phyloP scores from a whole-genome alignment of 2,113 vertebrate genomes.

The Hydropotes inermis region DNA sequence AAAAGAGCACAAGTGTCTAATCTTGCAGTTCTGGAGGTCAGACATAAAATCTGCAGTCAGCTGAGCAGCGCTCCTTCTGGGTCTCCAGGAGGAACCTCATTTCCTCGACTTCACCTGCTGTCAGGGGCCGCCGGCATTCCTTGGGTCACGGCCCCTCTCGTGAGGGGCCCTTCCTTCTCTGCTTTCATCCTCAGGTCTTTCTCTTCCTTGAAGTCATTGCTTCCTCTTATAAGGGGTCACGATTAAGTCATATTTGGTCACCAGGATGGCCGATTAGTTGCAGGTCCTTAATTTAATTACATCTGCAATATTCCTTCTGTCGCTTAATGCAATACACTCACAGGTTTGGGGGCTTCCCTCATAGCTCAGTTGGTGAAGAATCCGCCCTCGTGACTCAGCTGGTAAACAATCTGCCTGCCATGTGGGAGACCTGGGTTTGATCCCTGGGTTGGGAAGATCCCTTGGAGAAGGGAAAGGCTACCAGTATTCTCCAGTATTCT shows the following conservation, averaged over 20 bases:
- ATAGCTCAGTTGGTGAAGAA: neutral
- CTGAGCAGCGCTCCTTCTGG: neutral
- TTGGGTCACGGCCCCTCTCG: neutral
- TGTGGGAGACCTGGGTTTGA: fast-evolving
- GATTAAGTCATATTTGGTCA: neutral
- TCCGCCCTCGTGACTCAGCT: neutral
- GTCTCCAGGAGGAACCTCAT: neutral
- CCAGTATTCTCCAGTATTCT: neutral
- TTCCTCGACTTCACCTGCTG: neutral
- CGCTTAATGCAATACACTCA: neutral
- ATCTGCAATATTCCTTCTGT: neutral
- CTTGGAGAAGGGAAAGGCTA: neutral
- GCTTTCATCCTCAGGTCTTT: neutral
- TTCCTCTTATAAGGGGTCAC: neutral
- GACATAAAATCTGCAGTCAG: neutral
- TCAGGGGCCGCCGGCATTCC: neutral
- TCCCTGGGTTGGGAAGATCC: neutral
- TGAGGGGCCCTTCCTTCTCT: neutral
- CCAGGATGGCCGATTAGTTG: neutral
- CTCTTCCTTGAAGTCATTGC: neutral
- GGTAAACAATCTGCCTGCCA: neutral
- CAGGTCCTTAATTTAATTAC: neutral
- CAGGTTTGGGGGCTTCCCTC: neutral
- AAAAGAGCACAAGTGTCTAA: neutral
- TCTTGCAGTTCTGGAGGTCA: neutral